Evolutionary conservation across 2,888 invertebrate genomes (phyloP).

Genomic region (Enoplolaimus lenunculus): DNA sequence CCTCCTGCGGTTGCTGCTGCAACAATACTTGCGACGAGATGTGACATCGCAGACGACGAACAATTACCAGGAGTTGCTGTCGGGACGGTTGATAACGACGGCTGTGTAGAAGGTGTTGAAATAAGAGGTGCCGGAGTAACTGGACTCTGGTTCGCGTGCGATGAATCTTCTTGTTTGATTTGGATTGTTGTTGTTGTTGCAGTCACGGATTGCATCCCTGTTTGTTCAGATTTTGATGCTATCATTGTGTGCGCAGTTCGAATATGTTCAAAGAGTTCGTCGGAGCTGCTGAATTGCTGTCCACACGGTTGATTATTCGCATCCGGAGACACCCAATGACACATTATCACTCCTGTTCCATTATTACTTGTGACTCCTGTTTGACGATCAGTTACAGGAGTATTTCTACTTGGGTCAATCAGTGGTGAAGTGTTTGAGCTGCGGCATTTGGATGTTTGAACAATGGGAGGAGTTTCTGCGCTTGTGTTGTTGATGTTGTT

Average conservation of each 20-base stretch:
- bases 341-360: not conserved
- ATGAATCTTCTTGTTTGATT: no score
- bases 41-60: not conserved
- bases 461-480: not conserved
- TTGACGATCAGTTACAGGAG: not conserved
- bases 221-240: no score
- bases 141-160: not conserved
- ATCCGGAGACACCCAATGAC: not conserved
- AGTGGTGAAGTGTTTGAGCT: not conserved
- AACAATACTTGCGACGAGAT: not conserved
- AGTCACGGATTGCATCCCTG: no score
- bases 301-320: not conserved
- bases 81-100: no score
- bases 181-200: no score
- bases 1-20: not conserved
- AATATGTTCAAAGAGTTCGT: slow-evolving; percentile 21
- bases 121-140: not conserved
- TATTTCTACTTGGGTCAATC: not conserved
- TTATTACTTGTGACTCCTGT: not conserved
- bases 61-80: no score
- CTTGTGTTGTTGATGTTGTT: not conserved
- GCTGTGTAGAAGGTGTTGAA: not conserved
- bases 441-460: not conserved
- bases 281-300: slow-evolving; percentile 8
- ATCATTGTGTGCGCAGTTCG: slow-evolving; percentile 6